Conservation (phyloP, 2,113 vertebrate species). For the Anhinga rufa region DNA sequence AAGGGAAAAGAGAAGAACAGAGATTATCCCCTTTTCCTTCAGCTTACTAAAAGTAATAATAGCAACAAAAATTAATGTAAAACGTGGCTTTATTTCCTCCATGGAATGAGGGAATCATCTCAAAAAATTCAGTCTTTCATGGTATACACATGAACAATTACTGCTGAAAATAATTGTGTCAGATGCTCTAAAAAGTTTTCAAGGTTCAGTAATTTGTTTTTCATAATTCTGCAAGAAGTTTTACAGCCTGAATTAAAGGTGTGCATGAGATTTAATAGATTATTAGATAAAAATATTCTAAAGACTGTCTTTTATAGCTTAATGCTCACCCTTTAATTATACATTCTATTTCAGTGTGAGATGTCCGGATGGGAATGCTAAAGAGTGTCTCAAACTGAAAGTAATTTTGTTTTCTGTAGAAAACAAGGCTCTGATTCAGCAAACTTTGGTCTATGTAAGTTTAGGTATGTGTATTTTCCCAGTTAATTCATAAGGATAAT, state of each 20-base stretch:
- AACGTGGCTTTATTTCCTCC: slow-evolving; percentile 1
- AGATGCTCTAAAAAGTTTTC: slow-evolving; percentile 44
- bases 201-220: background rate
- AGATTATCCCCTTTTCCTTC: background rate
- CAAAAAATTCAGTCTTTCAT: slow-evolving; percentile 8
- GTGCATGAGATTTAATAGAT: background rate
- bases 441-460: background rate
- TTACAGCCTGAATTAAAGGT: background rate
- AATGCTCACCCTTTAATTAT: background rate
- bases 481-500: background rate
- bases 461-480: slow-evolving; percentile 3
- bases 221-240: background rate
- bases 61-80: background rate
- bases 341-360: background rate
- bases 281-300: background rate
- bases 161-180: slow-evolving; percentile 38
- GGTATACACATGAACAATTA: background rate
- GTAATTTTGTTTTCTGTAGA: slow-evolving; percentile 9
- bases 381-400: background rate
- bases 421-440: slow-evolving; percentile 26
- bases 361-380: background rate
- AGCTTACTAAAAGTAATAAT: background rate
- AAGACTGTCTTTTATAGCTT: background rate
- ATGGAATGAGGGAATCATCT: background rate
- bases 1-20: background rate